A percentile compares a stretch with the other conserved stretches of the same genome.
Conservation (phyloP, 2,797 vertebrate species). For the Sebastes cheni region DNA sequence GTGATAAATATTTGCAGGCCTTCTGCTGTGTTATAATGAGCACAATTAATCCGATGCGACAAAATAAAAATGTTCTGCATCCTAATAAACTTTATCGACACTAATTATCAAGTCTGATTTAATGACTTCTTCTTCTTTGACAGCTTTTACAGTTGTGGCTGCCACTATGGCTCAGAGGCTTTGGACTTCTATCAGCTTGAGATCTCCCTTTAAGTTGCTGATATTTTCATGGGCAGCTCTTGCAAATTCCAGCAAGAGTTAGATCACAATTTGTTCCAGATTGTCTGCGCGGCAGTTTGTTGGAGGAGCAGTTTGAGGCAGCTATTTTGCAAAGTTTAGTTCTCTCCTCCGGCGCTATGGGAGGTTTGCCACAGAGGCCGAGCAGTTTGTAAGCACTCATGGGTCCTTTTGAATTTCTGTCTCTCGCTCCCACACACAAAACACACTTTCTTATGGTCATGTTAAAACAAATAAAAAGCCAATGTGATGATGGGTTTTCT, state of each 20-base stretch:
- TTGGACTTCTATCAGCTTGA: not conserved
- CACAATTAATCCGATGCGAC: conserved; percentile 29
- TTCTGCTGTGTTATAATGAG: conserved; percentile 28
- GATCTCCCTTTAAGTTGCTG: conserved; percentile 2
- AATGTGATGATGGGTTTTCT: conserved; percentile 7
- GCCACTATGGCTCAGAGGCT: not conserved
- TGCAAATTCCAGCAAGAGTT: conserved; percentile 45
- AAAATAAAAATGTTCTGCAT: not conserved
- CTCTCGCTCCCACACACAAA: not conserved
- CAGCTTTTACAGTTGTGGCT: conserved; percentile 7
- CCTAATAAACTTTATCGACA: not conserved
- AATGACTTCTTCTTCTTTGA: conserved; percentile 11
- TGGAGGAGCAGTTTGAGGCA: conserved; percentile 42
- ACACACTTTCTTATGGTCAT: conserved; percentile 22
- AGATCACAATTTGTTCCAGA: conserved; percentile 69
- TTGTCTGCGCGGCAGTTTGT: conserved; percentile 50
- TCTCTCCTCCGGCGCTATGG: conserved; percentile 44
- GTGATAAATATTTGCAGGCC: conserved; percentile 34
- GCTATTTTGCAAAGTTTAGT: conserved; percentile 53
- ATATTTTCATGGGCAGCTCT: conserved; percentile 51
- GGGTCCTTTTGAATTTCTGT: conserved; percentile 51
- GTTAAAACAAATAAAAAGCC: conserved; percentile 36
- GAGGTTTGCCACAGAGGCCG: conserved; percentile 58
- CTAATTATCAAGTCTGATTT: conserved; percentile 22
- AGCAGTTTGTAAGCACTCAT: conserved; percentile 55